Percentiles rank a stretch among this genome's conserved stretches.
These are phyloP conservation scores for Trematocara caparti DNA, from an alignment of 2,797 vertebrate species.

Conservation along the genomic window DNA sequence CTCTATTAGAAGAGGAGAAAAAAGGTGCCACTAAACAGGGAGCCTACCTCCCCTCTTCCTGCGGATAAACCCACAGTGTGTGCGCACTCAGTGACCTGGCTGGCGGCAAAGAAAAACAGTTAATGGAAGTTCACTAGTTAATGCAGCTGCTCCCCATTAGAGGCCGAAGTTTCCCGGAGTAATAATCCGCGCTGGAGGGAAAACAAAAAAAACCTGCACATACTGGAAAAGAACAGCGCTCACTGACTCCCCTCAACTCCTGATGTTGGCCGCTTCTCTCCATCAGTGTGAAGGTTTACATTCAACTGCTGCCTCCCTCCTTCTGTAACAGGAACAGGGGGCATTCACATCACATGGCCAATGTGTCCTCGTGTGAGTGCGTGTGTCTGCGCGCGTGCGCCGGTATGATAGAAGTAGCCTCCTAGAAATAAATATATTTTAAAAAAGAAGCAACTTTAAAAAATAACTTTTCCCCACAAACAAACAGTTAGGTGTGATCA, in stretches of 20 bases:
- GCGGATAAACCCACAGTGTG: conserved; percentile 13
- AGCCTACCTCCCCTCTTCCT: conserved; percentile 1
- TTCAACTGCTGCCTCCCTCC: conserved; percentile 46
- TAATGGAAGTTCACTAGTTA: conserved; percentile 33
- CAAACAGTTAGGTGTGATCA: background rate
- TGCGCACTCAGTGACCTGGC: conserved; percentile 53
- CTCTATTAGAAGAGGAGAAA: background rate
- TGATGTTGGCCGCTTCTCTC: conserved; percentile 32
- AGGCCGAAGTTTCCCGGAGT: conserved; percentile 13
- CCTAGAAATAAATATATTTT: background rate
- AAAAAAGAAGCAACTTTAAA: background rate
- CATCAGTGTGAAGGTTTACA: conserved; percentile 52
- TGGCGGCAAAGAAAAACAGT: conserved; percentile 53
- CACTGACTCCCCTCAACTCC: background rate
- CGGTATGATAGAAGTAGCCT: background rate
- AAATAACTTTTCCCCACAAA: background rate
- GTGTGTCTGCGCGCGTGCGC: background rate
- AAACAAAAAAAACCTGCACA: background rate
- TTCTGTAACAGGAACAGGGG: conserved; percentile 66
- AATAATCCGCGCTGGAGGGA: conserved; percentile 5
- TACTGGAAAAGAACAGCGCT: background rate
- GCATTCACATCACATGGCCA: conserved; percentile 64
- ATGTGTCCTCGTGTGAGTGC: background rate
- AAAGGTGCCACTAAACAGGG: conserved; percentile 1
- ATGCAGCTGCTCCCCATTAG: conserved; percentile 24